phyloP scores from a whole-genome alignment of 30 jellyfish, hydroid and myxozoan species.

The Hydra vulgaris region DNA sequence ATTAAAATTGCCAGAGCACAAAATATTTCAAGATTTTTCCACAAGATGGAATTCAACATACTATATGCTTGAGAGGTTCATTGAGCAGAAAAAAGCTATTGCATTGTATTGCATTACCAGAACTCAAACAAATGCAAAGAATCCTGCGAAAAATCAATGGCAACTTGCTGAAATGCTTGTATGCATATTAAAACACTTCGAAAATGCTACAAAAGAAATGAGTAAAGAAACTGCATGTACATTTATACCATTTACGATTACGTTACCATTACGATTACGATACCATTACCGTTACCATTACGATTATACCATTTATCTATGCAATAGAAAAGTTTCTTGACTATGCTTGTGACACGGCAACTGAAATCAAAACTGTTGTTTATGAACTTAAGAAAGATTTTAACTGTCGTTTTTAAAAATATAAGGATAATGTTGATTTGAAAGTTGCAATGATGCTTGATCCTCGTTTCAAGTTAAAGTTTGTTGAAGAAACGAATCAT shows the following conservation, averaged over 20 bases:
- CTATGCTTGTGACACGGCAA: neutral
- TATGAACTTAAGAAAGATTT: neutral
- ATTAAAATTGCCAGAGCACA: neutral
- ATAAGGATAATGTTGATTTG: neutral
- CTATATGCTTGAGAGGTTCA: neutral
- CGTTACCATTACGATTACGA: too few relatives aligned
- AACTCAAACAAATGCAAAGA: neutral
- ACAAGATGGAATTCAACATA: neutral
- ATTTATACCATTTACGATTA: too few relatives aligned
- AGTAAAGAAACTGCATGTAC: neutral
- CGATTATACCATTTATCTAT: neutral
- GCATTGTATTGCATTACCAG: neutral
- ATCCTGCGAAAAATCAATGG: neutral
- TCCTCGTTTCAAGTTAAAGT: neutral
- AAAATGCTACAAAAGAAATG: neutral
- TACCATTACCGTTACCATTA: too few relatives aligned
- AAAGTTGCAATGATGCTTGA: neutral
- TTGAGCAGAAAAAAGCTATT: neutral
- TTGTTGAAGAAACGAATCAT: neutral
- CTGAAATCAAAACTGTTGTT: neutral
- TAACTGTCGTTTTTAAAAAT: neutral
- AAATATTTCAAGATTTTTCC: neutral
- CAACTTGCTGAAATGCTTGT: neutral
- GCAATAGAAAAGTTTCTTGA: neutral
- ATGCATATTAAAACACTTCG: neutral